A percentile compares a stretch with the other conserved stretches of the same genome.
These are phyloP conservation scores for Anseranas semipalmata DNA, from an alignment of 2,113 vertebrate genomes.

Conservation along the genomic window DNA sequence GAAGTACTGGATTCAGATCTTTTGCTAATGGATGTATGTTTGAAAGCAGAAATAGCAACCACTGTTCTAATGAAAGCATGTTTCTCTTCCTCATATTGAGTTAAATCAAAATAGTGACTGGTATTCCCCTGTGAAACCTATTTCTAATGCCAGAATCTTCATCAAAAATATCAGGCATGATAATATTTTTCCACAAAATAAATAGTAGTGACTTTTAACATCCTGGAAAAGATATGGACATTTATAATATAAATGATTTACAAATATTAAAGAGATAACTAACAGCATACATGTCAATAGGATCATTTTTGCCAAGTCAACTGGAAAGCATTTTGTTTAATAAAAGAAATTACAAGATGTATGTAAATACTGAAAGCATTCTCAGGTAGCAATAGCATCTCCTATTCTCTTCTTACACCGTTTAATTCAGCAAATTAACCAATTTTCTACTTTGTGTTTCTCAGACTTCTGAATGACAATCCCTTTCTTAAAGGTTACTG, in stretches of 20 bases:
- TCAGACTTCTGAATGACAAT: constrained; percentile 6
- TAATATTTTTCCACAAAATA: constrained; percentile 15
- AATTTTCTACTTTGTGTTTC: constrained; percentile 34
- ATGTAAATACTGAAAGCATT: constrained; percentile 50
- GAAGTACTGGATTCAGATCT: background rate
- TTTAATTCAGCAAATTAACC: constrained; percentile 61
- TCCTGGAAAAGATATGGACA: constrained; percentile 26
- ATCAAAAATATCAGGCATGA: constrained; percentile 21
- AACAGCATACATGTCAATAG: constrained; percentile 30
- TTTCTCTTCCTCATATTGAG: background rate
- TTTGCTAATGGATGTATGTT: background rate
- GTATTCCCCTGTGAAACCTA: background rate
- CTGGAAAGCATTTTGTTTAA: constrained; percentile 62
- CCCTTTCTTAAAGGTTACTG: constrained; percentile 63
- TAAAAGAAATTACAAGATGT: constrained; percentile 43
- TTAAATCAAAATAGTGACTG: background rate
- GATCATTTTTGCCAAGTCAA: constrained; percentile 53
- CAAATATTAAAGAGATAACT: constrained; percentile 64
- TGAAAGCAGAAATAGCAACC: background rate
- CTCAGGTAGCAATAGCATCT: constrained; percentile 55
- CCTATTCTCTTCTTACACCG: background rate
- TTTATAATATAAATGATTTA: constrained; percentile 7
- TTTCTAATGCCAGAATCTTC: background rate
- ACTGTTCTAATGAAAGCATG: background rate
- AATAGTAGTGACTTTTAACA: constrained; percentile 48